Percentiles rank a stretch among this genome's conserved stretches.
Evolutionary conservation across 2,113 vertebrate species (phyloP).

Genomic region (Microcebus murinus): DNA sequence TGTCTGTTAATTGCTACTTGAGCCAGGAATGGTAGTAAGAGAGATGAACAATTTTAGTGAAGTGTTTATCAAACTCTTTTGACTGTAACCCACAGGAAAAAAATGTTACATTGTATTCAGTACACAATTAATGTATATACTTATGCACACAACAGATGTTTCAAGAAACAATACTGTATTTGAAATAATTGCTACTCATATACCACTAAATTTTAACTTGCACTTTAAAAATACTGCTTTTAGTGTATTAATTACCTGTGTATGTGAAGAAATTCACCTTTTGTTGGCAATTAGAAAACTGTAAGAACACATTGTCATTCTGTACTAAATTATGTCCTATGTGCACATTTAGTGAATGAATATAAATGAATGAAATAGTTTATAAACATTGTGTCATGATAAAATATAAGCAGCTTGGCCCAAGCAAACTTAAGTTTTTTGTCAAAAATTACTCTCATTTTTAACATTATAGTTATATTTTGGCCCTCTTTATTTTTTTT

Average conservation of each 20-base stretch:
- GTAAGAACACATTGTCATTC: slow-evolving; percentile 13
- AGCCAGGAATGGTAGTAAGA: background rate
- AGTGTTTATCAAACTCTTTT: background rate
- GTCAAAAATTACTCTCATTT: background rate
- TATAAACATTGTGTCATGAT: slow-evolving; percentile 10
- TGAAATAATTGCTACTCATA: slow-evolving; percentile 24
- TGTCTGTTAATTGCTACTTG: slow-evolving; percentile 8
- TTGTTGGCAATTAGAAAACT: slow-evolving; percentile 29
- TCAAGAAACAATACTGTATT: background rate
- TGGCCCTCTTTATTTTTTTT: background rate
- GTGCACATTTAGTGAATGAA: slow-evolving; percentile 26
- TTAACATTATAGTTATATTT: slow-evolving; percentile 22
- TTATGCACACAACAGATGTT: background rate
- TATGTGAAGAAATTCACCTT: background rate
- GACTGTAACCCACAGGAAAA: background rate
- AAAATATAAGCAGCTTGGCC: slow-evolving; percentile 38
- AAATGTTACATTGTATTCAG: background rate
- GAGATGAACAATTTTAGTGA: background rate
- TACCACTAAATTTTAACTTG: background rate
- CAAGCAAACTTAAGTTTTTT: background rate
- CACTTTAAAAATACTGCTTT: background rate
- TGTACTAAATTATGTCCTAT: background rate
- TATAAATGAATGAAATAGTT: slow-evolving; percentile 32
- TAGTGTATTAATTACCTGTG: background rate
- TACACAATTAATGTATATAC: background rate